Conservation (phyloP, 2,888 invertebrate genomes). For the Thecocarcelia acutangulata region DNA sequence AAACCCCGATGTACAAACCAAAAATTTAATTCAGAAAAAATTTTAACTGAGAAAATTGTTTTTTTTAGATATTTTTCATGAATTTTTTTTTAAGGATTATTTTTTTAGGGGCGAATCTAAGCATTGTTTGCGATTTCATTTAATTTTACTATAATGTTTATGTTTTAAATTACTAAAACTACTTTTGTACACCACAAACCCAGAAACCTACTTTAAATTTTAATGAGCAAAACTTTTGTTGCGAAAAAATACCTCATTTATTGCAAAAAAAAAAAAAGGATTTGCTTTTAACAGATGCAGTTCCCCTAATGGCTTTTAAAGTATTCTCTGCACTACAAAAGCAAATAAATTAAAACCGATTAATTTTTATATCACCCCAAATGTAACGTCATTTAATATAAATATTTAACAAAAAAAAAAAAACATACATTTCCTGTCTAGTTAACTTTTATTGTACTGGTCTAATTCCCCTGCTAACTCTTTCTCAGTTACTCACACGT, state of each 20-base stretch:
- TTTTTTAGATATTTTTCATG: no score
- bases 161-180: background rate
- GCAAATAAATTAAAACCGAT: conserved; percentile 40
- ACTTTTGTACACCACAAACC: background rate
- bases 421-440: conserved; percentile 15
- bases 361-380: conserved; percentile 52
- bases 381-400: conserved; percentile 52
- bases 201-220: conserved; percentile 21
- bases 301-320: conserved; percentile 47
- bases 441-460: background rate
- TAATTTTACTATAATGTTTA: background rate
- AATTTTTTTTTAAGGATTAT: no score
- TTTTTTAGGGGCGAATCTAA: no score
- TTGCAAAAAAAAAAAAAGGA: background rate
- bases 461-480: no score
- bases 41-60: no score
- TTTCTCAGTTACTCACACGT: no score
- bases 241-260: background rate
- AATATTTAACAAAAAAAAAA: conserved; percentile 22
- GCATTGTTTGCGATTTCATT: background rate
- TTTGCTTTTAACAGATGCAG: conserved; percentile 18
- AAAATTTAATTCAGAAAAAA: no score
- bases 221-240: background rate
- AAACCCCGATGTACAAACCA: no score
- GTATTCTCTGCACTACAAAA: conserved; percentile 5